Percentiles rank a stretch among this genome's conserved stretches.
Conservation (phyloP, 2,888 invertebrate species). For the Meganola albula region DNA sequence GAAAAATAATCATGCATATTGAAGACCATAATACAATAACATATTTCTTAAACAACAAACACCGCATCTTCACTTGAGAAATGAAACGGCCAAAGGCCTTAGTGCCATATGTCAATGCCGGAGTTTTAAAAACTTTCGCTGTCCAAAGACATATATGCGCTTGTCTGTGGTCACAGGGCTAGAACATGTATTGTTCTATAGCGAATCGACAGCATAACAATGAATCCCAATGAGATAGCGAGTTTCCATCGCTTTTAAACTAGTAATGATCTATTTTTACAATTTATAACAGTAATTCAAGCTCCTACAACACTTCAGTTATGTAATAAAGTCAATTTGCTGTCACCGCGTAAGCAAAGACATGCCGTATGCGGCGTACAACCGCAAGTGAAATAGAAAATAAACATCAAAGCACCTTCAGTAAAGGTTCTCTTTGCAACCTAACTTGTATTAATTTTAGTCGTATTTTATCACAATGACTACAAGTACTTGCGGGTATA, state of each 20-base stretch:
- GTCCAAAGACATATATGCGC: constrained; percentile 22
- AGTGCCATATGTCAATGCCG: constrained; percentile 27
- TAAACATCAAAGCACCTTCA: too few relatives aligned
- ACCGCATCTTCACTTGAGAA: constrained; percentile 42
- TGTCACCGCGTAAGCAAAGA: too few relatives aligned
- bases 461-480: too few relatives aligned
- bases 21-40: constrained; percentile 74
- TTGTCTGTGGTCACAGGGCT: constrained; percentile 32
- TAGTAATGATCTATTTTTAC: constrained; percentile 11
- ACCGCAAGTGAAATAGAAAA: too few relatives aligned
- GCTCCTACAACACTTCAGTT: too few relatives aligned
- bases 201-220: constrained; percentile 23
- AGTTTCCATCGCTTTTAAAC: constrained; percentile 23
- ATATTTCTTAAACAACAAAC: constrained; percentile 69
- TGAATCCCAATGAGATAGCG: constrained; percentile 26
- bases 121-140: constrained; percentile 15
- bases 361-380: too few relatives aligned
- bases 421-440: too few relatives aligned
- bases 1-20: constrained; percentile 77
- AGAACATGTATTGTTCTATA: constrained; percentile 29
- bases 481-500: too few relatives aligned
- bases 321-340: too few relatives aligned
- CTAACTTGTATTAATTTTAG: too few relatives aligned
- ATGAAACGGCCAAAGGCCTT: constrained; percentile 28
- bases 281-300: constrained; percentile 11